These are phyloP conservation scores for Albula goreensis DNA, from an alignment of 2,113 vertebrate genomes.

Conservation along the genomic window DNA sequence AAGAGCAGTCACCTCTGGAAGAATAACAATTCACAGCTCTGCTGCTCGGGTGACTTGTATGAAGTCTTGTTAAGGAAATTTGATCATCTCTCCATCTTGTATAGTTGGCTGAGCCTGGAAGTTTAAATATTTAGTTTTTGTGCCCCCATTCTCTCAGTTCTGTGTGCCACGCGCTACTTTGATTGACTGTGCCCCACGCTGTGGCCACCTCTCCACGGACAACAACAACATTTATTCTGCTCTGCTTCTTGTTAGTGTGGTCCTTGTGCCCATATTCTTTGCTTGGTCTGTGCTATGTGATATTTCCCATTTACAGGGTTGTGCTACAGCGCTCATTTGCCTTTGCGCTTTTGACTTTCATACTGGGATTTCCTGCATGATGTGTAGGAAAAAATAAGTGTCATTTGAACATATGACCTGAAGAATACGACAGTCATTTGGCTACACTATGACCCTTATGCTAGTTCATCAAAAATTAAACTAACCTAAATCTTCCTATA, in stretches of 20 bases:
- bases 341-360: neutral
- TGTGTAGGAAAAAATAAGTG: neutral
- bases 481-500: too few relatives aligned
- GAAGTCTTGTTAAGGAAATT: neutral
- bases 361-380: neutral
- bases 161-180: too few relatives aligned
- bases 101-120: neutral
- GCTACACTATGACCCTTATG: too few relatives aligned
- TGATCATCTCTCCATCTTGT: neutral
- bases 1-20: neutral
- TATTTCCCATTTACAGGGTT: neutral
- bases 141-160: neutral
- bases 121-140: neutral
- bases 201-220: neutral
- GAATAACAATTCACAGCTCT: conserved; percentile 5
- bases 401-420: neutral
- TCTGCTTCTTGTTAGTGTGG: neutral
- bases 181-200: neutral
- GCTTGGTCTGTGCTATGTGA: neutral
- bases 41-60: neutral
- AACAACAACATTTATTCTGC: neutral
- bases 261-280: neutral
- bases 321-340: neutral
- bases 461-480: too few relatives aligned
- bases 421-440: too few relatives aligned